Conservation (phyloP, 2,113 vertebrate genomes). For the Cyanoderma ruficeps region DNA sequence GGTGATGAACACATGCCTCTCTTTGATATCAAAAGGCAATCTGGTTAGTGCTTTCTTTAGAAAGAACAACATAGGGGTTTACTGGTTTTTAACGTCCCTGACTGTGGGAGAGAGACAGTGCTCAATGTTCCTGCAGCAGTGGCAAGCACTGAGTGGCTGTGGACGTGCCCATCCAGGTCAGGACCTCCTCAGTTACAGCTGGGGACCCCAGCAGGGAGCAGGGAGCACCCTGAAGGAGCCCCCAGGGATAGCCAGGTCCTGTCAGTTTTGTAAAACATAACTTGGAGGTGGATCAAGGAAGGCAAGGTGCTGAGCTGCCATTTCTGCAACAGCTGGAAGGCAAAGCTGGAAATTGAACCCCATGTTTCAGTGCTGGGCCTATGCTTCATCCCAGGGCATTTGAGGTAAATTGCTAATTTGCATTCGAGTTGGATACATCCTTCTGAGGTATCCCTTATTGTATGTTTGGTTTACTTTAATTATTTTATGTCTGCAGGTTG, state of each 20-base stretch:
- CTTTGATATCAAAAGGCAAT: background rate
- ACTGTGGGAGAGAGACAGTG: background rate
- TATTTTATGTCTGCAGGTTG: background rate
- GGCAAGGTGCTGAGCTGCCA: fast-evolving
- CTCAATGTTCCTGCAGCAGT: background rate
- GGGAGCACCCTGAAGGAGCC: background rate
- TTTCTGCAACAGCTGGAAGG: background rate
- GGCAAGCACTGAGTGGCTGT: too few relatives aligned
- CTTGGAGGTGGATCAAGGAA: background rate
- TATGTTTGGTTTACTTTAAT: background rate
- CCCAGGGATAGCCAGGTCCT: background rate
- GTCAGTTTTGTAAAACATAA: fast-evolving
- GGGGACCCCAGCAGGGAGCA: background rate
- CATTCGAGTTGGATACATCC: background rate
- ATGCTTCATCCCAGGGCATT: background rate
- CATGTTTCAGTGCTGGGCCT: background rate
- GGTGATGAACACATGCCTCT: background rate
- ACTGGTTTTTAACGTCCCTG: background rate
- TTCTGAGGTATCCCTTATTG: background rate
- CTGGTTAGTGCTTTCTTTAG: background rate
- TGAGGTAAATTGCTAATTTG: background rate
- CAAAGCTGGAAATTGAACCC: background rate
- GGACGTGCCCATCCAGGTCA: fast-evolving
- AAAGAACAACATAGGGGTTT: background rate
- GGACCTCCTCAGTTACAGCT: background rate